Base-by-base conservation (phyloP, 2,113 vertebrate genomes). In the Psilopsiagon aurifrons region DNA sequence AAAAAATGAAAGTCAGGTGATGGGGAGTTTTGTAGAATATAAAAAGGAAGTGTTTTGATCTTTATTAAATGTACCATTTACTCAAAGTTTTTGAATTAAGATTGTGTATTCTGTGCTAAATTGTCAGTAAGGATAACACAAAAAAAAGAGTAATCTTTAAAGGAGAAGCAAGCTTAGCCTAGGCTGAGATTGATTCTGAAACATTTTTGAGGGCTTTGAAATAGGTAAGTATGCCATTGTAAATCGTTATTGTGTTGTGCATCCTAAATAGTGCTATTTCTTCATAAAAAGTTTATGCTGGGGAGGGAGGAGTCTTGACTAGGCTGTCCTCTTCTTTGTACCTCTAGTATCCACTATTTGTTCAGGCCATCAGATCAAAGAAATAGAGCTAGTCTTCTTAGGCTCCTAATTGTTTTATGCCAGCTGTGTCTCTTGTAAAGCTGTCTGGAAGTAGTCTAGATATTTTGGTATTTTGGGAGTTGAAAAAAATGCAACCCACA, bases 11-110 rank as follows among this genome's bases (percentile, higher is more conserved):
- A 85, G 27, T 5, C 5, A 51, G 6, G 5, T 44, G 9, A 7
- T 28, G 4, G 23, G 19, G 28, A 67, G 3, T 52, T 69, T 0
- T 0, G 13, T 33, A 83, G 18, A 75, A 63, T 1, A 43, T 62
- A 77, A 74, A 88, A 66, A 39, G 1, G 2, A 60, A 46, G 2
- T 23, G 2, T 33, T 90, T 73, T 41, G 0, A 44, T 91, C 3
- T 81, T 84, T 69, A 63, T 62, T n/a, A 62, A 68, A 33, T 57
- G 39, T 47, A 2, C 7, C 6, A 19, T 60, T 88, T 86, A 39
- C 55, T 88, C 25, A 71, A 44, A 9, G 7, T 63, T 82, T 95
- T 78, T 8, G 24, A 63, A 41, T 20, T 46, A 74, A 33, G 39
- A 43, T 28, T 69, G 49, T 20, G 6, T 23, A 46, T 47, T 66